Conservation (phyloP, 2,797 vertebrate species). For the Atherinosoma microstoma region DNA sequence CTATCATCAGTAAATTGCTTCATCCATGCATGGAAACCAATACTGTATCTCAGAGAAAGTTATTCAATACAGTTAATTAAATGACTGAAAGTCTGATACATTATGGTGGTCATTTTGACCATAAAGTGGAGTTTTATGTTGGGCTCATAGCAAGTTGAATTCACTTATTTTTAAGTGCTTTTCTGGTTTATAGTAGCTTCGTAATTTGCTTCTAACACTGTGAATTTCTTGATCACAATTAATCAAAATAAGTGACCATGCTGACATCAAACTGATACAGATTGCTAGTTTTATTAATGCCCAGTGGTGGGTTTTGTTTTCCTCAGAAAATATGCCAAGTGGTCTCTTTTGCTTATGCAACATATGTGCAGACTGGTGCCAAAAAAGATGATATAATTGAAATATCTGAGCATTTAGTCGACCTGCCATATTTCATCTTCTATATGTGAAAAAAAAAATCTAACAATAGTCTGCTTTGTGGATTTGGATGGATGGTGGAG, state of each 20-base stretch:
- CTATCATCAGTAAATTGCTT: slow-evolving; percentile 30
- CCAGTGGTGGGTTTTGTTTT: too few species aligned
- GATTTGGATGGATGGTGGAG: background rate
- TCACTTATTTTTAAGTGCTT: background rate
- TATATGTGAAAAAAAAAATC: background rate
- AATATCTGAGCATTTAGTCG: background rate
- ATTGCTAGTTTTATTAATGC: background rate
- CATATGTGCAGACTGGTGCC: too few species aligned
- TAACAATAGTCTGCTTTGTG: background rate
- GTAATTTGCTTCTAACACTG: background rate
- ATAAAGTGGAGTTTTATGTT: slow-evolving; percentile 25
- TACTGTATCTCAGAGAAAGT: slow-evolving; percentile 32
- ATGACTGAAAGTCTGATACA: slow-evolving; percentile 47
- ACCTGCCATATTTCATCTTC: background rate
- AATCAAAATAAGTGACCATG: background rate
- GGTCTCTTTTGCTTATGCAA: too few species aligned
- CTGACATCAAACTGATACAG: background rate
- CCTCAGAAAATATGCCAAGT: too few species aligned
- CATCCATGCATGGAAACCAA: slow-evolving; percentile 37
- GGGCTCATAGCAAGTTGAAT: slow-evolving; percentile 17
- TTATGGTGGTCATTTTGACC: slow-evolving; percentile 17
- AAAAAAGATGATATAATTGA: too few species aligned
- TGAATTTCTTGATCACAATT: background rate
- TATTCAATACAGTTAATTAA: slow-evolving; percentile 55
- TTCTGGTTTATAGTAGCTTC: background rate